Evolutionary conservation across 2,888 invertebrate genomes (phyloP), one percentile per base, ranked within the genome.

Genomic region (Eustalomyia histrio): DNA sequence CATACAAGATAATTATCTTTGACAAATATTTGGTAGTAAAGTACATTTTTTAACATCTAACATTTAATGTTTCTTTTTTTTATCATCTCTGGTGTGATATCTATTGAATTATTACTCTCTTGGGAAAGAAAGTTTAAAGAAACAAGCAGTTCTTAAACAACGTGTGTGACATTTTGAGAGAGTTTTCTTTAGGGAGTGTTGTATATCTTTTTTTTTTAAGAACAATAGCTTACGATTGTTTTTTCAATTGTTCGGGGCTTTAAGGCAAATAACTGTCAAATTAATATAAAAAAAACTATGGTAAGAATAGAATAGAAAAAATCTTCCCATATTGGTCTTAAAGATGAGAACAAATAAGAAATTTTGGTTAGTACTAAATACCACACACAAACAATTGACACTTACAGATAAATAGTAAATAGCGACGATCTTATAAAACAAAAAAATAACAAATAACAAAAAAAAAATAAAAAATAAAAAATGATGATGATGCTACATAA

Each of bases 311-410:
- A 29, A 29, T 3, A 29, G 17, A 16, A 69, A 60, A 75, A 39
- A 53, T 64, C 35, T 60, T 29, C 55, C 39, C 24, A 57, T 64
- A 43, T 33, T 33, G 21, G 63, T 10, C 55, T 53, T n/a, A 7
- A 43, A 29, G 24, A 33, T 47, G 43, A 24, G 9, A 64, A 76
- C 63, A 76, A 76, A 47, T 52, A 72, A 35, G 24, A 69, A 71
- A 53, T 52, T 64, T 29, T 64, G 24, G 47, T 60, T 67, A 29
- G 52, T 58, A 29, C 29, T 35, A 58, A 72, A 53, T 67, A 53
- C 72, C 80, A 74, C 80, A 76, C 80, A 76, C 58, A 69, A 72
- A 35, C 68, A 68, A 73, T 60, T 80, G 80, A 80, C 79, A 80
- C 71, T 80, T 71, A 55, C 60, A 74, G 12, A 43, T 43, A 47